Conservation (phyloP, 1,140 invertebrate species). For the Tachypleus tridentatus region DNA sequence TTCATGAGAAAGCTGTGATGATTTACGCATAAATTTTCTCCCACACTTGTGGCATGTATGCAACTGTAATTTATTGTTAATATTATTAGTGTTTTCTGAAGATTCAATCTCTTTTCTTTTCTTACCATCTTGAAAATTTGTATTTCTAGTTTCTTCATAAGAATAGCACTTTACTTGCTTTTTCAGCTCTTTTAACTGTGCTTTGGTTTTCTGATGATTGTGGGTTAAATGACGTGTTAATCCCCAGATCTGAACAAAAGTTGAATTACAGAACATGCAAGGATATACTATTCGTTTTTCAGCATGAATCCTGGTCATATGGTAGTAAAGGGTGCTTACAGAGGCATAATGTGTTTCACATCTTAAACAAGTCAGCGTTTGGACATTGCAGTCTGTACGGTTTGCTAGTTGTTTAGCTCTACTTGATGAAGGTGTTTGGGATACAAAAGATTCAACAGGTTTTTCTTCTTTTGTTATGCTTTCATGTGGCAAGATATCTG, state of each 20-base stretch:
- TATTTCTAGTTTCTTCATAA: constrained; percentile 1
- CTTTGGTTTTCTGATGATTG: constrained; percentile 30
- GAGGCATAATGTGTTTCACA: constrained; percentile 28
- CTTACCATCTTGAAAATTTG: constrained; percentile 1
- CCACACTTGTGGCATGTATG: constrained; percentile 22
- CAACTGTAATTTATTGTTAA: background rate
- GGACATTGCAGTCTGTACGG: constrained; percentile 15
- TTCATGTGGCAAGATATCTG: background rate
- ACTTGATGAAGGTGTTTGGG: background rate
- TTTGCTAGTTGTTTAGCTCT: constrained; percentile 4
- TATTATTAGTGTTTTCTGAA: background rate
- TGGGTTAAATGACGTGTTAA: constrained; percentile 30
- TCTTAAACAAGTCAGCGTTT: constrained; percentile 22
- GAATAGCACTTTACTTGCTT: constrained; percentile 23
- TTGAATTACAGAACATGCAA: constrained; percentile 31
- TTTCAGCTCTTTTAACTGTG: constrained; percentile 29
- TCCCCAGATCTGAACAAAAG: constrained; percentile 32
- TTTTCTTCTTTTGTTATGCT: background rate
- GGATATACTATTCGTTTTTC: constrained; percentile 28
- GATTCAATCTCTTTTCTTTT: background rate
- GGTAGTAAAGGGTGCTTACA: constrained; percentile 29
- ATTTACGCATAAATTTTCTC: constrained; percentile 11
- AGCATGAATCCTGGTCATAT: constrained; percentile 31
- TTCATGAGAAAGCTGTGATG: too few relatives aligned
- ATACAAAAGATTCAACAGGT: background rate